Evolutionary conservation across 2,888 invertebrate species (phyloP), one percentile per base, ranked within the genome.

Genomic region (Campoplex capitator): DNA sequence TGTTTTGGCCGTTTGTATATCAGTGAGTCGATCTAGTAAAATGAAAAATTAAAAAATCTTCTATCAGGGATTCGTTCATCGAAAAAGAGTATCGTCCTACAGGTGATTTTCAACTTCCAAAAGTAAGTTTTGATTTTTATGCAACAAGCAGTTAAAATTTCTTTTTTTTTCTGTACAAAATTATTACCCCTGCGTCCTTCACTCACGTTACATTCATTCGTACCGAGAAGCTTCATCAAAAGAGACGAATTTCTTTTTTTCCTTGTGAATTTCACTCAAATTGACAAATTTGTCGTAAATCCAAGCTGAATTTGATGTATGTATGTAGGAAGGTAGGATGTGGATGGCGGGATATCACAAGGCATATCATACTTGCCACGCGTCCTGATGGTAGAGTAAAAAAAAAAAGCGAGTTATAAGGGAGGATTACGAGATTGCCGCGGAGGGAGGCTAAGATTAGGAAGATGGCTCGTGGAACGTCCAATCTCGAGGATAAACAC

Each of bases 401-500:
- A 56, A 56, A 87, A 86, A 84, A 56, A 56, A 84, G 88, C 90
- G 92, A 93, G 93, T 94, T 94, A 94, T 94, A 93, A 90, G 91
- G 91, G 89, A 92, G 92, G 93, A 94, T 94, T 94, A 94, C 93
- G 93, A 94, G 94, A 94, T 94, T 94, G 94, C 94, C 92, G 92
- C 92, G 91, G 90, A 75, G 71, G 77, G 62, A 71, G 56, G 51
- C 77, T 62, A 62, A 83, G 93, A 94, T 94, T 94, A 94, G 93
- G 91, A 92, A 91, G 93, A 94, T 93, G 93, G 92, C 93, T 93
- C 92, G 90, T 85, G 92, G 91, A 92, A 94, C 93, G 94, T 94
- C 94, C 94, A 94, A 94, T 94, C 94, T 94, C 93, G 91, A 93
- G 94, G 93, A 94, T 94, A 94, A 94, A 94, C 94, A 94, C 94